phyloP scores from a whole-genome alignment of 2,113 vertebrate genomes.

The Atractosteus spatula region DNA sequence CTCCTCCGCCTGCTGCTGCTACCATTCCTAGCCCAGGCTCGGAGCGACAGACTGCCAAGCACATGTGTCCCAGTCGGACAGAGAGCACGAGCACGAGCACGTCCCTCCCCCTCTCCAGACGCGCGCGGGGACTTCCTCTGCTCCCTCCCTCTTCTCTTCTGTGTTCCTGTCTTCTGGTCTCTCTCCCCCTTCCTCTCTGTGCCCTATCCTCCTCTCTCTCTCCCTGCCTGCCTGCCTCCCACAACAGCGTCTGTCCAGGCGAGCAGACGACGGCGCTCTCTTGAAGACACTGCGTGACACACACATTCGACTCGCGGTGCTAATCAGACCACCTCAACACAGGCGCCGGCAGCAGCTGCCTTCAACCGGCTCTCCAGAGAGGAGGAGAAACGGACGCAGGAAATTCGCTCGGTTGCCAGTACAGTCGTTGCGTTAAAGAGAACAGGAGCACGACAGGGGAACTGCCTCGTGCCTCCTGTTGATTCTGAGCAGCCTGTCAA shows the following conservation, averaged over 20 bases:
- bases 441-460: slow-evolving; percentile 30
- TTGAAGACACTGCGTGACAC: not conserved
- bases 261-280: too few species aligned
- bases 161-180: not conserved
- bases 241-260: not conserved
- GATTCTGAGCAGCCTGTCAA: too few species aligned
- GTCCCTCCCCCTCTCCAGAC: too few species aligned
- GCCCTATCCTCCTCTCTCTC: not conserved
- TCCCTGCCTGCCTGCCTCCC: not conserved
- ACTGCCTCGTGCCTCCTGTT: slow-evolving; percentile 14
- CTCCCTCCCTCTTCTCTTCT: too few species aligned
- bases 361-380: slow-evolving; percentile 64
- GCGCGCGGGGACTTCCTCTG: too few species aligned
- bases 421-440: too few species aligned
- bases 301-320: slow-evolving; percentile 53
- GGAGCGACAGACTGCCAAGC: too few species aligned
- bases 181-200: not conserved
- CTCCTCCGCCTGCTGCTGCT: not conserved
- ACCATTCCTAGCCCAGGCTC: too few species aligned
- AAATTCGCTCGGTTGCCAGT: too few species aligned
- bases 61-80: too few species aligned
- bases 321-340: slow-evolving; percentile 50
- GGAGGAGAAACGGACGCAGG: slow-evolving; percentile 50
- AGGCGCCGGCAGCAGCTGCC: slow-evolving; percentile 49
- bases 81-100: too few species aligned